These are phyloP conservation scores for Parasteatoda lunata DNA, from an alignment of 2,888 invertebrate species.

Conservation along the genomic window DNA sequence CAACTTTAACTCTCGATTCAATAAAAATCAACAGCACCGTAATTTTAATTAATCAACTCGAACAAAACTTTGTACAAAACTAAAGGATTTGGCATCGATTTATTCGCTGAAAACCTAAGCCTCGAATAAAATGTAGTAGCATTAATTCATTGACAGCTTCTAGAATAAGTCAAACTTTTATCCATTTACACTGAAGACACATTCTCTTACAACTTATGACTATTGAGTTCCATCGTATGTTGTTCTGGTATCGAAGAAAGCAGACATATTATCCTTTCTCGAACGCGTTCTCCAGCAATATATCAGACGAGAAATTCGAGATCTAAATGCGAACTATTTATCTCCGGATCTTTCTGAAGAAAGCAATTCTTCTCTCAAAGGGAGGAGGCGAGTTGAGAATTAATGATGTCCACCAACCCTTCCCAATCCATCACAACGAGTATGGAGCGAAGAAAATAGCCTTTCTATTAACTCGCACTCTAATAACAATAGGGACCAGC, in stretches of 20 bases:
- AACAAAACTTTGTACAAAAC: too few relatives aligned
- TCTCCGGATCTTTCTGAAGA: conserved; percentile 41
- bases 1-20: too few relatives aligned
- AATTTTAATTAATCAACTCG: too few relatives aligned
- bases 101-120: too few relatives aligned
- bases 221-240: not conserved
- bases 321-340: conserved; percentile 52
- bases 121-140: too few relatives aligned
- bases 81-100: too few relatives aligned
- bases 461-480: conserved; percentile 59
- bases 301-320: conserved; percentile 35
- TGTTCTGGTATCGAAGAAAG: not conserved
- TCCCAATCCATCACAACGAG: conserved; percentile 48
- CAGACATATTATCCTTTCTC: conserved; percentile 15
- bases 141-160: too few relatives aligned
- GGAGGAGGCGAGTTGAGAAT: conserved; percentile 25
- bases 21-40: too few relatives aligned
- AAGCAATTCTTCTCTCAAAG: conserved; percentile 40
- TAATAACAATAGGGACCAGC: conserved; percentile 45
- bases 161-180: not conserved
- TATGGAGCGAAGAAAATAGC: conserved; percentile 57
- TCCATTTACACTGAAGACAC: not conserved
- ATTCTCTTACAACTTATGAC: not conserved
- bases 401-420: conserved; percentile 58
- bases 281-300: conserved; percentile 31